Conservation (phyloP, 2,888 invertebrate species). For the Microchrysa polita region DNA sequence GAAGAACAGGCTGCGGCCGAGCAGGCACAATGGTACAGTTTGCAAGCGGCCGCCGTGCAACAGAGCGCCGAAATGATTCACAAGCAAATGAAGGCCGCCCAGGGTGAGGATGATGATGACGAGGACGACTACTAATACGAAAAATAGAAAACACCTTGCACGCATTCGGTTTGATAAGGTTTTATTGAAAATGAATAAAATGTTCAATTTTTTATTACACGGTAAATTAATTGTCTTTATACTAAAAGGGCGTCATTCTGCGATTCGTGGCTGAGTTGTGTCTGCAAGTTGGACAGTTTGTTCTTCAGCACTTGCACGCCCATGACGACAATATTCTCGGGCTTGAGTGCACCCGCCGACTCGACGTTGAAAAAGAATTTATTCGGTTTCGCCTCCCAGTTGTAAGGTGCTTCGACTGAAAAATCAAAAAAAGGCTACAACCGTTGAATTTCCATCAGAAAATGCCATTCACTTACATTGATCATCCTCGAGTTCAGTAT, state of each 20-base stretch:
- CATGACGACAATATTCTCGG: slow-evolving; percentile 96
- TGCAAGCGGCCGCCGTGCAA: slow-evolving; percentile 69
- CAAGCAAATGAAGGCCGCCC: slow-evolving; percentile 52
- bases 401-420: slow-evolving; percentile 88
- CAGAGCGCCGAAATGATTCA: slow-evolving; percentile 63
- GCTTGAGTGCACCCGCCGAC: slow-evolving; percentile 91
- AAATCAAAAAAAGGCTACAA: slow-evolving; percentile 39
- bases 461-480: slow-evolving; percentile 70
- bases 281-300: slow-evolving; percentile 95
- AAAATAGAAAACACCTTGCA: not conserved
- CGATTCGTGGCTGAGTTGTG: slow-evolving; percentile 86
- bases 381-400: slow-evolving; percentile 94
- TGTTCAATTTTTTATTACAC: slow-evolving; percentile 10
- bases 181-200: slow-evolving; percentile 26
- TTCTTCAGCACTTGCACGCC: slow-evolving; percentile 93
- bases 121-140: slow-evolving; percentile 62
- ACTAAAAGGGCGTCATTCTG: slow-evolving; percentile 82
- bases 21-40: slow-evolving; percentile 93
- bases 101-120: slow-evolving; percentile 62
- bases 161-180: not conserved
- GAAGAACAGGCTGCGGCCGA: slow-evolving; percentile 93
- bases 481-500: slow-evolving; percentile 91
- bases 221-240: slow-evolving; percentile 28
- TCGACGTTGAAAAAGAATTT: slow-evolving; percentile 98
- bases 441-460: not conserved